Percentiles rank a stretch among this genome's conserved stretches.
Conservation (phyloP, 1,140 invertebrate genomes). For the Druon quercuslanigerum region DNA sequence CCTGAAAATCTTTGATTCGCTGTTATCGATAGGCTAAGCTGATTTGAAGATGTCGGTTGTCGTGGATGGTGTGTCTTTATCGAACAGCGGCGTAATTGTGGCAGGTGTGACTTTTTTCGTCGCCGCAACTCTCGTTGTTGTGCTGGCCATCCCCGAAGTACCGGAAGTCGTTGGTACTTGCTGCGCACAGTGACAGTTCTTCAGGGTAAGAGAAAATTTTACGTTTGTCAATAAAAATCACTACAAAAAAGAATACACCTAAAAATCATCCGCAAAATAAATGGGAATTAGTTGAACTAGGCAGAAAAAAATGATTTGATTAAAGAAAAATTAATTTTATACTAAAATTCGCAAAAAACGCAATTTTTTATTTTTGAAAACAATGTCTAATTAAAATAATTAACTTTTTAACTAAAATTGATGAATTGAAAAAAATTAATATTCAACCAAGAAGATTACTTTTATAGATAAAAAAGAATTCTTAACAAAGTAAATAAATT, state of each 20-base stretch:
- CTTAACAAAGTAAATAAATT: too few species aligned
- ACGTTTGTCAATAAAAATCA: too few species aligned
- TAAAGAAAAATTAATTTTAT: too few species aligned
- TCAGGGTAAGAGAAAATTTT: background rate
- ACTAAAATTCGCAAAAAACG: too few species aligned
- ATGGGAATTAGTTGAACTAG: too few species aligned
- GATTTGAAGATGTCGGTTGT: slow-evolving; percentile 65
- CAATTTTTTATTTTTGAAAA: too few species aligned
- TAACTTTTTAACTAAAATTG: too few species aligned
- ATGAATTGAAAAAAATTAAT: too few species aligned
- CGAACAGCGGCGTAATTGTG: slow-evolving; percentile 62
- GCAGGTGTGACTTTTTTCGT: slow-evolving; percentile 57
- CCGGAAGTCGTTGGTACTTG: slow-evolving; percentile 67
- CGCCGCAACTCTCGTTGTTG: slow-evolving; percentile 55
- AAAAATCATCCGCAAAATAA: background rate
- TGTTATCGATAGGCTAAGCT: slow-evolving; percentile 49
- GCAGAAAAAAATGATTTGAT: too few species aligned
- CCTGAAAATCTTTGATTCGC: slow-evolving; percentile 38
- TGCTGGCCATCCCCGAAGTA: slow-evolving; percentile 42
- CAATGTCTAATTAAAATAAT: too few species aligned
- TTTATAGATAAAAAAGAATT: too few species aligned
- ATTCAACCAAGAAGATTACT: too few species aligned
- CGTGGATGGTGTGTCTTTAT: slow-evolving; percentile 61
- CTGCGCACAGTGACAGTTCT: slow-evolving; percentile 41
- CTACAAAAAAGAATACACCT: background rate